A percentile compares a stretch with the other conserved stretches of the same genome.
These are phyloP conservation scores for Hyles vespertilio DNA, from an alignment of 1,140 invertebrate species.

Conservation along the genomic window DNA sequence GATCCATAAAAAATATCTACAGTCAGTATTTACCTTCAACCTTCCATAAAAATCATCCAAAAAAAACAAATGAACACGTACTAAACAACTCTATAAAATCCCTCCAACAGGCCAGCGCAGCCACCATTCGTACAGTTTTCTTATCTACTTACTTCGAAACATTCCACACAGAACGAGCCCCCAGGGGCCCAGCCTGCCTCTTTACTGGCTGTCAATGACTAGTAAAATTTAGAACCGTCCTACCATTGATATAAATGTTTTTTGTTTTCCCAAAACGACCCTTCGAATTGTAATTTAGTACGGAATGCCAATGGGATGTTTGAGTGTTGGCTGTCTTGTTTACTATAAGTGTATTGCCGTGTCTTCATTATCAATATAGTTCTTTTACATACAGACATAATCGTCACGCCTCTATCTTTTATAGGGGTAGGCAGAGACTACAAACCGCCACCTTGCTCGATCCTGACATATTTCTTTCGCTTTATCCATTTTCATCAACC, in stretches of 20 bases:
- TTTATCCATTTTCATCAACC: too few species aligned
- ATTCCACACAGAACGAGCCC: slow-evolving; percentile 49
- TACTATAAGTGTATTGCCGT: not conserved
- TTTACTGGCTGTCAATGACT: slow-evolving; percentile 74
- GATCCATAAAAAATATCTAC: too few species aligned
- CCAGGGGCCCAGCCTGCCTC: slow-evolving; percentile 45
- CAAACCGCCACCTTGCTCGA: too few species aligned
- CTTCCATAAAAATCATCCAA: too few species aligned
- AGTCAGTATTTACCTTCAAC: too few species aligned
- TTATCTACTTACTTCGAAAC: slow-evolving; percentile 54
- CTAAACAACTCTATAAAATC: slow-evolving; percentile 24
- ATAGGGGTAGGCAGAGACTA: too few species aligned
- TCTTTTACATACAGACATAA: too few species aligned
- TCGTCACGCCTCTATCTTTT: too few species aligned
- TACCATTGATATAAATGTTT: slow-evolving; percentile 75
- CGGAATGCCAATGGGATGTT: slow-evolving; percentile 32
- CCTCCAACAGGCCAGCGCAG: slow-evolving; percentile 23
- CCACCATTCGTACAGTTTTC: slow-evolving; percentile 43
- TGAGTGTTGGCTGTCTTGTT: slow-evolving; percentile 12
- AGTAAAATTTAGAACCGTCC: slow-evolving; percentile 69
- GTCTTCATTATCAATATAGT: too few species aligned
- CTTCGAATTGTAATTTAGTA: slow-evolving; percentile 72
- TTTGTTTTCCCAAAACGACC: slow-evolving; percentile 73
- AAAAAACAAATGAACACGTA: not conserved
- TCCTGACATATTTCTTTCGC: too few species aligned